Evolutionary conservation across 1,140 invertebrate genomes (phyloP), one percentile per base, ranked within the genome.

Genomic region (Brachionus rotundiformis): DNA sequence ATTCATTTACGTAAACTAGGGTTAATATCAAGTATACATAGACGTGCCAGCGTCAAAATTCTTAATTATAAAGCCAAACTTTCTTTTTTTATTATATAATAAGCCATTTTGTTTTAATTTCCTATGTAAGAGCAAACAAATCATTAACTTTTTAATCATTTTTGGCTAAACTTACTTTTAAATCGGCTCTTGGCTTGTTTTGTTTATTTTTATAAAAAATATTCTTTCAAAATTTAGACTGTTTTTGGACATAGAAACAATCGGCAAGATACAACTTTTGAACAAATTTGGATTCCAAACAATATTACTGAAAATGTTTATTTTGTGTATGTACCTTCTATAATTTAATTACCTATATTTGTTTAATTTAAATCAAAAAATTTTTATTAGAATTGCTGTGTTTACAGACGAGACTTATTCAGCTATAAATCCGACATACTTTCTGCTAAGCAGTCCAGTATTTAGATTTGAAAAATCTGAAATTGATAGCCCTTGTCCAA

Each of bases 321-420:
- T 63, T 79, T 79, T 79, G 76, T 79, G 76, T 79, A 79, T 59
- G 47, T 39, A 79, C 8, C 23, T 39, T 44, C 1, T 39, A 19
- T n/a, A 31, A 10, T 41, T n/a, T 49, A 4, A 44, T 54, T 59
- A 19, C 7, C 73, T 77, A 7, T 6, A 33, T 39, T 79, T 27
- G 6, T 31, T 63, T 10, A 13, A 49, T 59, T 13, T 19, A 31
- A 27, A 41, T 16, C 5, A n/a, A 0, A 33, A 41, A 33, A 16
- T 36, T 19, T 39, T 29, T 59, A 31, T 23, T 27, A 79, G 76
- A 79, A 23, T 79, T 33, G 76, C 76, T 8, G 76, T 79, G 19
- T 79, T 79, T 79, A 79, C 76, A 19, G 76, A 79, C 47, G 47
- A 79, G 25, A 63, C 76, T 25, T 79, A 79, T 27, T 59, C 47